Conservation (phyloP, 2,113 vertebrate species). For the Sturnira hondurensis region DNA sequence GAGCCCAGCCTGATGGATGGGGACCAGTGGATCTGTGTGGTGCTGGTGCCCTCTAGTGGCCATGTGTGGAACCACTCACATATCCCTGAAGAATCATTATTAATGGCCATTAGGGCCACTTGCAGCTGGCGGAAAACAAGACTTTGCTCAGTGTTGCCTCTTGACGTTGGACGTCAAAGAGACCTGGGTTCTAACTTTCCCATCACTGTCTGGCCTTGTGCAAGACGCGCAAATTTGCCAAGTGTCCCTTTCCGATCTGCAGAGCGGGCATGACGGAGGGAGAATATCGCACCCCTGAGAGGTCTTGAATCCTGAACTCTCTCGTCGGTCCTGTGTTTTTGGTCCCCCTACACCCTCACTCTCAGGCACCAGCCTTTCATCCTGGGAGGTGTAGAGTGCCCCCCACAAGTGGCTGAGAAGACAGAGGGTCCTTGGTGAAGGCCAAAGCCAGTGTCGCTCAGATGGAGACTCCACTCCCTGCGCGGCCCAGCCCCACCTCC, state of each 20-base stretch:
- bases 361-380: neutral
- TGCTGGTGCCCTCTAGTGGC: conserved; percentile 41
- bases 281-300: neutral
- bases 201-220: neutral
- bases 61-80: fast-evolving
- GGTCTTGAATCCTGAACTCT: neutral
- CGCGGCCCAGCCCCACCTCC: no score
- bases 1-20: neutral
- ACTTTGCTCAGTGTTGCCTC: neutral
- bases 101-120: fast-evolving
- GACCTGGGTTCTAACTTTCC: no score
- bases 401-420: neutral
- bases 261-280: neutral
- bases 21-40: fast-evolving
- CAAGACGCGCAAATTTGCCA: neutral
- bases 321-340: neutral
- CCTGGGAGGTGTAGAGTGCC: neutral
- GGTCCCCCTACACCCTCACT: no score
- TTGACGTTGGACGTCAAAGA: neutral
- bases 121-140: neutral
- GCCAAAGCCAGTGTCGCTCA: fast-evolving
- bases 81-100: neutral
- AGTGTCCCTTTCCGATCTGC: neutral
- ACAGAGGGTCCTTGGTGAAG: neutral
- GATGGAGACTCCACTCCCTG: neutral